Evolutionary conservation across 1,140 invertebrate species (phyloP).

Genomic region (Leucophenga varia): DNA sequence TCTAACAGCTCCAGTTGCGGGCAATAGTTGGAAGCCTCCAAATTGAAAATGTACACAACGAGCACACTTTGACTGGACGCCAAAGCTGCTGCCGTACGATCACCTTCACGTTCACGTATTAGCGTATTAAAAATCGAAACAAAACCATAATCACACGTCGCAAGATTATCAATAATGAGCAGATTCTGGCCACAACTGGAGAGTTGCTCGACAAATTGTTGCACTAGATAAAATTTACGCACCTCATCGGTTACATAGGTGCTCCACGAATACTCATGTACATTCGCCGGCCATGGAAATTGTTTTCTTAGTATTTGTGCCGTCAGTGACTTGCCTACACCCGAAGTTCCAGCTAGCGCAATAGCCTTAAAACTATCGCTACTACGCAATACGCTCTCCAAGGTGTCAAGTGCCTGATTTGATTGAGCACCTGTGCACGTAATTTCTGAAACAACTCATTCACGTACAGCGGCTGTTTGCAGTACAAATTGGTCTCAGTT

Average conservation of each 20-base stretch:
- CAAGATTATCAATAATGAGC: slow-evolving; percentile 39
- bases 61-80: slow-evolving; percentile 29
- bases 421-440: slow-evolving; percentile 26
- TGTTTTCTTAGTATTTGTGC: slow-evolving; percentile 11
- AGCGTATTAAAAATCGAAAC: slow-evolving; percentile 32
- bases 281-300: slow-evolving; percentile 45
- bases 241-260: slow-evolving; percentile 29
- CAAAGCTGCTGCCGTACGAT: background rate
- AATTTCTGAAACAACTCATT: slow-evolving; percentile 20
- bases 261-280: slow-evolving; percentile 40
- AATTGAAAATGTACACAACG: slow-evolving; percentile 35
- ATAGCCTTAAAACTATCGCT: slow-evolving; percentile 23
- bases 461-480: slow-evolving; percentile 11
- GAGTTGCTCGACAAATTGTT: slow-evolving; percentile 29
- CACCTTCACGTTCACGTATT: slow-evolving; percentile 24
- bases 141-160: slow-evolving; percentile 27
- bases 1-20: slow-evolving; percentile 37
- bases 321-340: slow-evolving; percentile 37
- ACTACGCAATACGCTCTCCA: slow-evolving; percentile 15
- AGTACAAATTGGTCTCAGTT: too few relatives aligned
- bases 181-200: slow-evolving; percentile 38
- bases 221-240: slow-evolving; percentile 32
- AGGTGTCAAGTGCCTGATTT: slow-evolving; percentile 25
- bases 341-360: slow-evolving; percentile 33
- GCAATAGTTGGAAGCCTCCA: slow-evolving; percentile 25